phyloP scores from a whole-genome alignment of 2,888 invertebrate species.

The Cosmia trapezina region DNA sequence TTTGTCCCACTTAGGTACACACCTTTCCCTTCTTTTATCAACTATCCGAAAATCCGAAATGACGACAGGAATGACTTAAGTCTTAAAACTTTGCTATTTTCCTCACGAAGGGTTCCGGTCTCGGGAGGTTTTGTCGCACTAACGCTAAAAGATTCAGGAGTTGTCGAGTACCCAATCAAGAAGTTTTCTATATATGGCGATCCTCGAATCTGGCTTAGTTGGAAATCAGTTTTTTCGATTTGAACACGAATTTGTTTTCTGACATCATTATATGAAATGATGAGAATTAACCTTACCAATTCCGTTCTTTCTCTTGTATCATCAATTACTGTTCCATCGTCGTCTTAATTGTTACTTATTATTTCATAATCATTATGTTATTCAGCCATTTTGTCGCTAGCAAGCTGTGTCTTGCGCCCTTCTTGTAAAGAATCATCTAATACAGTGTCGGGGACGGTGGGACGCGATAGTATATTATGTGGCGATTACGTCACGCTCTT shows the following conservation, averaged over 20 bases:
- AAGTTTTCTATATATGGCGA: slow-evolving; percentile 59
- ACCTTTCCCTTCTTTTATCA: slow-evolving; percentile 57
- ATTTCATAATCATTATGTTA: neutral
- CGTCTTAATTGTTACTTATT: neutral
- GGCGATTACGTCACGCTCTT: slow-evolving; percentile 67
- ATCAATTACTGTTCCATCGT: too few relatives aligned
- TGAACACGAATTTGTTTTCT: slow-evolving; percentile 42
- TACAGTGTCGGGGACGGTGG: slow-evolving; percentile 64
- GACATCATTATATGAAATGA: neutral
- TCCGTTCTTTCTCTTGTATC: neutral
- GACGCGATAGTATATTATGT: slow-evolving; percentile 69
- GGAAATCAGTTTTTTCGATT: slow-evolving; percentile 35
- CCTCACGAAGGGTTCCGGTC: slow-evolving; percentile 66
- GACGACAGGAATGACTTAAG: slow-evolving; percentile 66
- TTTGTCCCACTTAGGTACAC: slow-evolving; percentile 13
- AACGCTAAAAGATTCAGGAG: slow-evolving; percentile 70
- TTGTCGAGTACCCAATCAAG: slow-evolving; percentile 66
- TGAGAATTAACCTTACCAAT: slow-evolving; percentile 2
- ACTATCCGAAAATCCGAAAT: slow-evolving; percentile 64
- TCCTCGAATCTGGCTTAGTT: slow-evolving; percentile 32
- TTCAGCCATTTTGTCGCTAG: slow-evolving; percentile 25
- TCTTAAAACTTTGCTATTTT: slow-evolving; percentile 70
- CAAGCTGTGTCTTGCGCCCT: slow-evolving; percentile 54
- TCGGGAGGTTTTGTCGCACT: slow-evolving; percentile 65
- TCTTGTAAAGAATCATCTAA: slow-evolving; percentile 68